Evolutionary conservation across 1,140 invertebrate genomes (phyloP).

Genomic region (Penaeus indicus): DNA sequence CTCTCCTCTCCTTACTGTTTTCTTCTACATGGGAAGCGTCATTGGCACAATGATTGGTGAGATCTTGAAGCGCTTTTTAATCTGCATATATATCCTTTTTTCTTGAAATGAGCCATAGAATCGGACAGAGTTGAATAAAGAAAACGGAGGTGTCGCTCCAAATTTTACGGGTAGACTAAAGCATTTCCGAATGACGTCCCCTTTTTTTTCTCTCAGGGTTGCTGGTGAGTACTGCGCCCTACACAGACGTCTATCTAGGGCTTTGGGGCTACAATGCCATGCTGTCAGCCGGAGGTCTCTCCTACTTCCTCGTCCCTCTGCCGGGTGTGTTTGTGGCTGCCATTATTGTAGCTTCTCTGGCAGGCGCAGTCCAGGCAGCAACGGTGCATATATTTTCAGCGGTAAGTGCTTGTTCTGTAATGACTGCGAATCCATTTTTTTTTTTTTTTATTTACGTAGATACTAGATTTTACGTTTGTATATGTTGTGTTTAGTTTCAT

Average conservation of each 20-base stretch:
- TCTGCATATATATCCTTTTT: not conserved
- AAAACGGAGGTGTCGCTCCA: too few relatives aligned
- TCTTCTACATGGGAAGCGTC: slow-evolving; percentile 53
- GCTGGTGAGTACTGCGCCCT: slow-evolving; percentile 39
- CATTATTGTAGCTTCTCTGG: slow-evolving; percentile 34
- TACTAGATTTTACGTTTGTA: not conserved
- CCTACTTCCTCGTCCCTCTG: slow-evolving; percentile 54
- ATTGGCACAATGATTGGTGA: slow-evolving; percentile 56
- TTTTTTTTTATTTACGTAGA: not conserved
- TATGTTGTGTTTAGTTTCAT: not conserved
- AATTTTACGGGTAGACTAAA: too few relatives aligned
- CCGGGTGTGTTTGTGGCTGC: slow-evolving; percentile 28
- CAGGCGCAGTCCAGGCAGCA: slow-evolving; percentile 49
- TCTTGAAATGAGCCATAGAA: too few relatives aligned
- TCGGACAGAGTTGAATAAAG: too few relatives aligned
- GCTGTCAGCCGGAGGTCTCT: slow-evolving; percentile 44
- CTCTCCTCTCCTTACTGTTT: slow-evolving; percentile 58
- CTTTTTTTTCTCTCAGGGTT: slow-evolving; percentile 16
- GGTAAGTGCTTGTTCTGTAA: not conserved
- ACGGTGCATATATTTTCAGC: slow-evolving; percentile 47
- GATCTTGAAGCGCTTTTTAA: not conserved
- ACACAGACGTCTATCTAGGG: slow-evolving; percentile 52
- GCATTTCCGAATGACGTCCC: too few relatives aligned
- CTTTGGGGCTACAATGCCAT: slow-evolving; percentile 64
- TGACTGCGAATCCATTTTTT: not conserved